These are phyloP conservation scores for Muntiacus reevesi DNA, from an alignment of 2,113 vertebrate species.

Conservation along the genomic window DNA sequence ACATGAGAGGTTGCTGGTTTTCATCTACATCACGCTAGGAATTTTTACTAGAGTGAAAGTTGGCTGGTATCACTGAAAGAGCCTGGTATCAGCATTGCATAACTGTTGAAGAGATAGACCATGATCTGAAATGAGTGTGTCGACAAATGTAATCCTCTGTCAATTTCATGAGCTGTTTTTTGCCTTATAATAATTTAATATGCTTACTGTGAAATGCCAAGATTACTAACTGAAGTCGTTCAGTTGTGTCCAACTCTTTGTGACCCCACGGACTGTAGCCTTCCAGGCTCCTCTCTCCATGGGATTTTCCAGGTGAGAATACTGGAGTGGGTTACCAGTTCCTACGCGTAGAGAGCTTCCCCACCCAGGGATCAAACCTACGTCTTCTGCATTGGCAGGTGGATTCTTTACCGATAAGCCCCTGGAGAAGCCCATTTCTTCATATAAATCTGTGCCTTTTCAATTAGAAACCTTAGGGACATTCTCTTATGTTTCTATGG, in stretches of 20 bases:
- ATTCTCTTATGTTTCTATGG: background rate
- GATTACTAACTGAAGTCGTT: background rate
- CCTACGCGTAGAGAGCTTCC: background rate
- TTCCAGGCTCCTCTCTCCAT: background rate
- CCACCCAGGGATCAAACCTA: background rate
- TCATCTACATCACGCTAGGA: background rate
- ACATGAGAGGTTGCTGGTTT: background rate
- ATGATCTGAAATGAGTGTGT: background rate
- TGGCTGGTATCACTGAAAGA: background rate
- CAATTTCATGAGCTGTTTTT: background rate
- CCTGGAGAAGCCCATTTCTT: background rate
- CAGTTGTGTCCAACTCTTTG: background rate
- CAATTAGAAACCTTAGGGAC: background rate
- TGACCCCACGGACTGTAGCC: background rate
- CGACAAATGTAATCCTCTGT: background rate
- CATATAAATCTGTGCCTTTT: background rate
- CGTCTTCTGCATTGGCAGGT: background rate
- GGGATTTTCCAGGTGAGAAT: background rate
- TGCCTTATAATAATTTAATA: background rate
- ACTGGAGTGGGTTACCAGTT: background rate
- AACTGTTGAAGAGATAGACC: background rate
- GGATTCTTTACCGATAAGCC: background rate
- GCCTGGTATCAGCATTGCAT: background rate
- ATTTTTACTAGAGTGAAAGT: background rate
- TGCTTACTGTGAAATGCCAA: background rate